phyloP scores from a whole-genome alignment of 2,797 vertebrate species.

The Sarcophilus harrisii region DNA sequence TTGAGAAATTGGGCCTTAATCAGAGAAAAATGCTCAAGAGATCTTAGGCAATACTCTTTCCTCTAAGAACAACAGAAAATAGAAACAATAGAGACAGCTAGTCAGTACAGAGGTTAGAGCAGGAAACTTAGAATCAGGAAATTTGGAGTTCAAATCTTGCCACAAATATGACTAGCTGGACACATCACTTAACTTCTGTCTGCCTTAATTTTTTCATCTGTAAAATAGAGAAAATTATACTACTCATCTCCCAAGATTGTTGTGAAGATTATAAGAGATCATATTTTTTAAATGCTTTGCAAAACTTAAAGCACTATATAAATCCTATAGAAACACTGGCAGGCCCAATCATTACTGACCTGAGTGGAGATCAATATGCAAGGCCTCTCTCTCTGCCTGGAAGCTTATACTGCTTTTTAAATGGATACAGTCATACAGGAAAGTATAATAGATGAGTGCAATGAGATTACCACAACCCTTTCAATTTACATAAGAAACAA shows the following conservation, averaged over 20 bases:
- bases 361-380: neutral
- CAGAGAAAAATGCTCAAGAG: neutral
- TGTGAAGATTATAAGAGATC: neutral
- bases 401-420: neutral
- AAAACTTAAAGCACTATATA: neutral
- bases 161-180: neutral
- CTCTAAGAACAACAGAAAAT: neutral
- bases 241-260: neutral
- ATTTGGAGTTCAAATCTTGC: neutral
- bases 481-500: neutral
- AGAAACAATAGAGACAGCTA: neutral
- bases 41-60: neutral
- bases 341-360: neutral
- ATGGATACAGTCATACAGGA: neutral
- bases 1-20: neutral
- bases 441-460: neutral
- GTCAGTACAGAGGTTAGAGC: neutral
- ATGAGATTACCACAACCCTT: neutral
- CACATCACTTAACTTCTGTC: neutral
- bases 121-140: neutral
- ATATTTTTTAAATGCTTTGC: neutral
- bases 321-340: neutral
- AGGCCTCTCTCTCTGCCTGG: neutral
- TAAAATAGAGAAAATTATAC: neutral
- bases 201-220: neutral